phyloP scores from a whole-genome alignment of 2,888 invertebrate species.

The Xanthorhoe designata region DNA sequence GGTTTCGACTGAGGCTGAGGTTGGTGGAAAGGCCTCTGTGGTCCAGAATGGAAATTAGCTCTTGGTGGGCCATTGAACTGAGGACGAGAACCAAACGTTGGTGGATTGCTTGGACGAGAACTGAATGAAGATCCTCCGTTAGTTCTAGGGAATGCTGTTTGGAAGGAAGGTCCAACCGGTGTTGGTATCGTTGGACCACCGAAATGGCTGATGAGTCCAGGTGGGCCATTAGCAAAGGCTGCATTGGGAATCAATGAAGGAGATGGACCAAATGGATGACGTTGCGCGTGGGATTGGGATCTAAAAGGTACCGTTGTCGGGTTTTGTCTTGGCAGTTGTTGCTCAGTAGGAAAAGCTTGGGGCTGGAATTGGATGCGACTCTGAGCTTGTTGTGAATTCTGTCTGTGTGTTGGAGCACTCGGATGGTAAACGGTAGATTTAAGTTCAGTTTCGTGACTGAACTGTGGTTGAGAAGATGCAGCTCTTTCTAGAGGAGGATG shows the following conservation, averaged over 20 bases:
- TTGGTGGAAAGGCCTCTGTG: slow-evolving; percentile 83
- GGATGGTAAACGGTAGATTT: slow-evolving; percentile 58
- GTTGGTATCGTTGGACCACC: slow-evolving; percentile 66
- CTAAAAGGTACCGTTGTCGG: slow-evolving; percentile 74
- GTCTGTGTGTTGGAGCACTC: slow-evolving; percentile 59
- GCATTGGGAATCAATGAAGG: slow-evolving; percentile 62
- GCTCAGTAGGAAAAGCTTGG: slow-evolving; percentile 71
- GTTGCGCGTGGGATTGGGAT: slow-evolving; percentile 60
- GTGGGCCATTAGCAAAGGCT: slow-evolving; percentile 64
- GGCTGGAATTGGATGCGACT: slow-evolving; percentile 80
- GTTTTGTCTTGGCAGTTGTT: slow-evolving; percentile 77
- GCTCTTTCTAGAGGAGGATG: slow-evolving; percentile 65
- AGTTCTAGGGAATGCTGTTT: slow-evolving; percentile 67
- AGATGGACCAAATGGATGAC: slow-evolving; percentile 69
- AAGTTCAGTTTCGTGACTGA: slow-evolving; percentile 53
- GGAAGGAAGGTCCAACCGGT: slow-evolving; percentile 65
- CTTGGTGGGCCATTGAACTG: slow-evolving; percentile 77
- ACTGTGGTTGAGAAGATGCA: slow-evolving; percentile 62
- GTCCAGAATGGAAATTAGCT: slow-evolving; percentile 77
- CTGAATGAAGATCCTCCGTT: slow-evolving; percentile 66
- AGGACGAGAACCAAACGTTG: slow-evolving; percentile 64
- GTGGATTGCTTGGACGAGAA: slow-evolving; percentile 63
- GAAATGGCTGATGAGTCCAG: slow-evolving; percentile 62
- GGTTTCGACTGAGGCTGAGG: slow-evolving; percentile 68
- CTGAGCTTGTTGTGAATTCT: slow-evolving; percentile 69